phyloP scores from a whole-genome alignment of 2,113 vertebrate species.

The Tinamus guttatus region DNA sequence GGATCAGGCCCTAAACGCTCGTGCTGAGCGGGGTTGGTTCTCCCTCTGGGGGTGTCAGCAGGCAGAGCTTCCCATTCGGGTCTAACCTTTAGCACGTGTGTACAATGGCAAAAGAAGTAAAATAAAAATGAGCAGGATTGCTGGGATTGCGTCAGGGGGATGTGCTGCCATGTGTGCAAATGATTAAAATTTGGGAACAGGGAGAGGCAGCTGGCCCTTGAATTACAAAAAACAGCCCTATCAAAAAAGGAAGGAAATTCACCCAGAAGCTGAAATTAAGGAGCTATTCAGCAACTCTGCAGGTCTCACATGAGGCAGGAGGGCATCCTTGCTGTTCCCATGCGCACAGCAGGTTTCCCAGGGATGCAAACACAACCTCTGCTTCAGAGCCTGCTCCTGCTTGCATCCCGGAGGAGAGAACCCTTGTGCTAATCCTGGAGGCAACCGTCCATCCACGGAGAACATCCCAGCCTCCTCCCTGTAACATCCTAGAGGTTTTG shows the following conservation, averaged over 20 bases:
- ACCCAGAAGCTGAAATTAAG: background rate
- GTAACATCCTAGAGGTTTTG: accelerated
- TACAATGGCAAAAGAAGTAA: too few relatives aligned
- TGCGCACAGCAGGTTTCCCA: background rate
- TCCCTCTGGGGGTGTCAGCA: too few relatives aligned
- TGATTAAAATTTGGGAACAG: accelerated
- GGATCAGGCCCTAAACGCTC: background rate
- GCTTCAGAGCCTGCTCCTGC: background rate
- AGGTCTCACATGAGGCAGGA: accelerated
- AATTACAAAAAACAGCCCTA: background rate
- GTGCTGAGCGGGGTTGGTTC: accelerated
- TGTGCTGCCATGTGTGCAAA: accelerated
- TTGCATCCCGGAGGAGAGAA: background rate
- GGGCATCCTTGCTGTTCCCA: background rate
- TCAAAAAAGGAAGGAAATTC: background rate
- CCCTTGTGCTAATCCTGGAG: accelerated
- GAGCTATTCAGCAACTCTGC: background rate
- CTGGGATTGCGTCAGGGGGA: background rate
- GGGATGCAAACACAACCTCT: background rate
- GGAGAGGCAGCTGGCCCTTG: background rate
- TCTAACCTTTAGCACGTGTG: accelerated
- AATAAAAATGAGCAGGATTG: background rate
- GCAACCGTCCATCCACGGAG: accelerated
- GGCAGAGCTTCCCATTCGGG: accelerated
- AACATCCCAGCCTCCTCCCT: too few relatives aligned